Evolutionary conservation across 1,140 invertebrate species (phyloP).

Genomic region (Littorina saxatilis): DNA sequence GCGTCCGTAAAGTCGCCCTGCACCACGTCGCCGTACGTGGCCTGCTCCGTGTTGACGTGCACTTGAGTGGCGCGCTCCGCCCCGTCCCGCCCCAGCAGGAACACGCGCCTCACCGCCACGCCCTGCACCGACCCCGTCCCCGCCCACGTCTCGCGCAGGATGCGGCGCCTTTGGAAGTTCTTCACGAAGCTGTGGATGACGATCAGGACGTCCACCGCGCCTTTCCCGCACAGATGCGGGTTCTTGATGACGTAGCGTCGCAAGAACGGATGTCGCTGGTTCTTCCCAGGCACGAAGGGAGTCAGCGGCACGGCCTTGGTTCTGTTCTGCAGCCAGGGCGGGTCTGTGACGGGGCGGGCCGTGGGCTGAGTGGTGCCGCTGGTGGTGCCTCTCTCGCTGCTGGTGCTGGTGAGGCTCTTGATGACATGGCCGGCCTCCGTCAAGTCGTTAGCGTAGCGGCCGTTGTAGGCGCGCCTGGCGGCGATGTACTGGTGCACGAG

Average conservation of each 20-base stretch:
- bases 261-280: constrained; percentile 37
- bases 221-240: constrained; percentile 29
- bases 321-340: not conserved
- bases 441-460: not conserved
- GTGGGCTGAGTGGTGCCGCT: not conserved
- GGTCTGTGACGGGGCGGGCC: not conserved
- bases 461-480: not conserved
- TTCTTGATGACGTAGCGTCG: constrained; percentile 37
- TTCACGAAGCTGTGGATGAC: constrained; percentile 52
- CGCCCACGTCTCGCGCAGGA: constrained; percentile 72
- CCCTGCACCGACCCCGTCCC: constrained; percentile 47
- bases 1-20: constrained; percentile 65
- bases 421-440: not conserved
- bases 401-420: not conserved
- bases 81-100: constrained; percentile 82
- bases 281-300: not conserved
- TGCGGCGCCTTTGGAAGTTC: constrained; percentile 52
- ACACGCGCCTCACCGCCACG: constrained; percentile 75
- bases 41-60: constrained; percentile 53
- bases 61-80: constrained; percentile 58
- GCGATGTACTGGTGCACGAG: not conserved
- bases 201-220: constrained; percentile 54
- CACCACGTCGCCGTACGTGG: constrained; percentile 69
- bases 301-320: not conserved
- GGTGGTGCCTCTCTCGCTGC: not conserved